Conservation (phyloP, 2,888 invertebrate species). For the Pyrochroa serraticornis region DNA sequence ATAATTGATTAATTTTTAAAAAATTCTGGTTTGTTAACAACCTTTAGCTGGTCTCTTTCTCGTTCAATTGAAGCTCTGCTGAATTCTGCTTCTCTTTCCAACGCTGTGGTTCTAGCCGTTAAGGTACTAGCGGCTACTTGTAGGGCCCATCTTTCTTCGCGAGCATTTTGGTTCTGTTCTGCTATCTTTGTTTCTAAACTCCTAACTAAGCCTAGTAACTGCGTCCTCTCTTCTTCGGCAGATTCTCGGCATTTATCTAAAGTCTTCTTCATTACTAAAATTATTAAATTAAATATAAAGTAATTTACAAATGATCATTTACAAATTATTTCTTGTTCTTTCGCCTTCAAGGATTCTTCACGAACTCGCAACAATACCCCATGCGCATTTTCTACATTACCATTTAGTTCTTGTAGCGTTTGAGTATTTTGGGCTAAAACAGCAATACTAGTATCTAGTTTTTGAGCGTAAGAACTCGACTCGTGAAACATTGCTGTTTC, state of each 20-base stretch:
- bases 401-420: slow-evolving; percentile 59
- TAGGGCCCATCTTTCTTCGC: slow-evolving; percentile 57
- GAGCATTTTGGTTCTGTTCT: slow-evolving; percentile 63
- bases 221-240: slow-evolving; percentile 63
- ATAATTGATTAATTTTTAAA: slow-evolving; percentile 11
- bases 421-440: slow-evolving; percentile 61
- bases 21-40: neutral
- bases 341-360: slow-evolving; percentile 60
- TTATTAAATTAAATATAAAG: neutral
- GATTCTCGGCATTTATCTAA: slow-evolving; percentile 63
- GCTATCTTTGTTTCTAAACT: slow-evolving; percentile 64
- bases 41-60: slow-evolving; percentile 67
- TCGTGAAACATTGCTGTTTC: slow-evolving; percentile 62
- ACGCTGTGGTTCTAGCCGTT: slow-evolving; percentile 66
- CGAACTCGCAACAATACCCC: slow-evolving; percentile 58
- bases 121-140: slow-evolving; percentile 68
- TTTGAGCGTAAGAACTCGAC: slow-evolving; percentile 60
- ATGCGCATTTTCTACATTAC: slow-evolving; percentile 59
- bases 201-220: slow-evolving; percentile 62
- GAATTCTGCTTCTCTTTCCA: slow-evolving; percentile 66
- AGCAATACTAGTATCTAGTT: slow-evolving; percentile 60
- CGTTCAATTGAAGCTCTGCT: slow-evolving; percentile 63
- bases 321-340: slow-evolving; percentile 65
- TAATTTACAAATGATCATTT: slow-evolving; percentile 27
- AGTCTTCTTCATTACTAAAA: slow-evolving; percentile 63